Percentiles rank a stretch among this genome's conserved stretches.
Conservation (phyloP, 1,140 invertebrate species). For the Euwallacea fornicatus region DNA sequence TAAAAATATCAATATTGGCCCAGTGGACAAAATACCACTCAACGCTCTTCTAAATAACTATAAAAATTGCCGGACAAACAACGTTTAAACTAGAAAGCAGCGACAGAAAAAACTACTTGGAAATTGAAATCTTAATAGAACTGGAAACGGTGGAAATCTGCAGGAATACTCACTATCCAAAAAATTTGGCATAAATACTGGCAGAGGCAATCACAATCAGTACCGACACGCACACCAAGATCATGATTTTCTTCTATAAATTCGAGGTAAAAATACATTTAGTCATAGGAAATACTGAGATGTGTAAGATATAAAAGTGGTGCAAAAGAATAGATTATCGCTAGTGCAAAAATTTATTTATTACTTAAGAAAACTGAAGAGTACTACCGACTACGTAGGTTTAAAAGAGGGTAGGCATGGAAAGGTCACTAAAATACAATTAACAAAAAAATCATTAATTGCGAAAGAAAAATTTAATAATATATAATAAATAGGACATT, state of each 20-base stretch:
- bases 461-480: slow-evolving; percentile 45
- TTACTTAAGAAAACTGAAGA: too few relatives aligned
- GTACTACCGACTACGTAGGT: background rate
- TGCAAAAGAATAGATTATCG: too few relatives aligned
- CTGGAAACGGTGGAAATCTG: background rate
- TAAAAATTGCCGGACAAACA: background rate
- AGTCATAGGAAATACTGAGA: background rate
- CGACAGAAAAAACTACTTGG: background rate
- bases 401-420: slow-evolving; percentile 20
- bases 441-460: slow-evolving; percentile 27
- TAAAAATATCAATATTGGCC: too few relatives aligned
- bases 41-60: background rate
- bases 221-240: slow-evolving; percentile 92
- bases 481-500: slow-evolving; percentile 23
- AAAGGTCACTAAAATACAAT: too few relatives aligned
- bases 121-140: background rate
- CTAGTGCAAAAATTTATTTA: background rate
- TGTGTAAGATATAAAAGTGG: background rate
- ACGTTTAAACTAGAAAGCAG: background rate
- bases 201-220: slow-evolving; percentile 76
- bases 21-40: background rate
- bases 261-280: slow-evolving; percentile 47
- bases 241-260: slow-evolving; percentile 98
- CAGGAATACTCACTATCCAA: slow-evolving; percentile 36
- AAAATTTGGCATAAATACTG: slow-evolving; percentile 37